Conservation (phyloP, 2,797 vertebrate species). For the Chrosomus eos region DNA sequence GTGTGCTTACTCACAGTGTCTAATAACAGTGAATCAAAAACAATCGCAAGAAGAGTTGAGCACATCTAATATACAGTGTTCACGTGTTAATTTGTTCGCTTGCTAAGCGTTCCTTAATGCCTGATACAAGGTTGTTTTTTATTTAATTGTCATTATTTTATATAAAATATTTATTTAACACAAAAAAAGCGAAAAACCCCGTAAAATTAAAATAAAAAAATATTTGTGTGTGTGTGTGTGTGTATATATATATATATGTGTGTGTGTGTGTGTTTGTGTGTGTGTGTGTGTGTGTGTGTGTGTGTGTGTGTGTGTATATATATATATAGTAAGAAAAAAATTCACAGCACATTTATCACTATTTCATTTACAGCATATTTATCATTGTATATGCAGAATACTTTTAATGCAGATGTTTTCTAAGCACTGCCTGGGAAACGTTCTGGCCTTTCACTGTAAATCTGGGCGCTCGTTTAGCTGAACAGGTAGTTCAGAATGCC, state of each 20-base stretch:
- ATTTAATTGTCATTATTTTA: background rate
- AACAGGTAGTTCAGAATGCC: slow-evolving; percentile 11
- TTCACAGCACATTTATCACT: background rate
- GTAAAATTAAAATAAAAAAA: too few species aligned
- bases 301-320: background rate
- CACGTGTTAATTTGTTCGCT: background rate
- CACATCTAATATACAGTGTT: background rate
- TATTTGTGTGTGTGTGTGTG: too few species aligned
- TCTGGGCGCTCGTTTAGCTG: background rate
- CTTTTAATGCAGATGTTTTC: background rate
- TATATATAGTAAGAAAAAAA: background rate
- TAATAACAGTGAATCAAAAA: slow-evolving; percentile 33
- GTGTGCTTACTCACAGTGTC: slow-evolving; percentile 12
- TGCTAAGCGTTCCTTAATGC: background rate
- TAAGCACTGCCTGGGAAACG: background rate
- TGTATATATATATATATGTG: too few species aligned
- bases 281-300: too few species aligned
- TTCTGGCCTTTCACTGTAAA: background rate
- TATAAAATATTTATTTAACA: background rate
- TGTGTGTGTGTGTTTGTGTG: too few species aligned
- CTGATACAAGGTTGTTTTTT: background rate
- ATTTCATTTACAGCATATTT: background rate
- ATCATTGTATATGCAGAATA: background rate
- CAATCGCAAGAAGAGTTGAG: background rate
- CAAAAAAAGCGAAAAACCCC: background rate